These are phyloP conservation scores for Leptinotarsa peninsularis DNA, from an alignment of 2,888 invertebrate genomes.

Conservation along the genomic window DNA sequence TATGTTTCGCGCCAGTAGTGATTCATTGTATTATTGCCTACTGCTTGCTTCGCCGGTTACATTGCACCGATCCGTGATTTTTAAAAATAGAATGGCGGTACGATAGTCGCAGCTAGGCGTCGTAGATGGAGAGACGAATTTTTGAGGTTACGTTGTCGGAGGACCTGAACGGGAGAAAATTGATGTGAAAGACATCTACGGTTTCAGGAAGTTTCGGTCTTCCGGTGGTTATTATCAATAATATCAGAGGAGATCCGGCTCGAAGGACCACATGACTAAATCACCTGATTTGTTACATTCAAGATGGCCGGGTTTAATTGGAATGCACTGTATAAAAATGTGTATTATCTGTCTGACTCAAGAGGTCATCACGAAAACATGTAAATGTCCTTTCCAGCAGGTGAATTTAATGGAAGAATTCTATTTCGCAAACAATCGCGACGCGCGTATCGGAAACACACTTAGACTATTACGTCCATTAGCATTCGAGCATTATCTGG, in stretches of 20 bases:
- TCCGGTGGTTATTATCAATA: too few species aligned
- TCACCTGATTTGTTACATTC: too few species aligned
- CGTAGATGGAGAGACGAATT: neutral
- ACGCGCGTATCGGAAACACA: slow-evolving; percentile 1
- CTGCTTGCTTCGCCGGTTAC: slow-evolving; percentile 33
- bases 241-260: too few species aligned
- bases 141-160: neutral
- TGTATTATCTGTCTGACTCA: neutral
- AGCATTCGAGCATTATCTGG: slow-evolving; percentile 1
- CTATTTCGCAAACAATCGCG: slow-evolving; percentile 7
- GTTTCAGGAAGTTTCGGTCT: too few species aligned
- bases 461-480: slow-evolving; percentile 5
- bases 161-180: neutral
- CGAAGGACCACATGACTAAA: too few species aligned
- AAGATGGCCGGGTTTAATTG: too few species aligned
- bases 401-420: neutral
- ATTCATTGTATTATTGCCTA: slow-evolving; percentile 26
- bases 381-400: neutral
- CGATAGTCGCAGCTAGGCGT: slow-evolving; percentile 11
- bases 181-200: too few species aligned
- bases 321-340: too few species aligned
- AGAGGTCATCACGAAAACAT: slow-evolving; percentile 5
- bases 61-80: slow-evolving; percentile 22
- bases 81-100: slow-evolving; percentile 33
- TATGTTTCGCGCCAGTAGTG: slow-evolving; percentile 16